These are phyloP conservation scores for Callinectes sapidus DNA, from an alignment of 2,888 invertebrate species.

Conservation along the genomic window DNA sequence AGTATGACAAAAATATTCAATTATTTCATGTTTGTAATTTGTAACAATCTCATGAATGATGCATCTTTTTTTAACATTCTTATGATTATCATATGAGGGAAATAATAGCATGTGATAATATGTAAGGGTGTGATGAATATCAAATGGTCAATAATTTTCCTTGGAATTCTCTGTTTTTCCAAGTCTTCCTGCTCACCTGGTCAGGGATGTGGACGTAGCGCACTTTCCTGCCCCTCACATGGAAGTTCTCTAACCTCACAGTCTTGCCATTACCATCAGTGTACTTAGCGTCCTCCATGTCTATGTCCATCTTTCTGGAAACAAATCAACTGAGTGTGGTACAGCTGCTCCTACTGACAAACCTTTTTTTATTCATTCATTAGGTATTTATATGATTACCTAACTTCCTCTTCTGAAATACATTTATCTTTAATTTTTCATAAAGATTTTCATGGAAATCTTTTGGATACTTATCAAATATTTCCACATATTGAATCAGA, in stretches of 20 bases:
- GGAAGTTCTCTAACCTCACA: conserved; percentile 52
- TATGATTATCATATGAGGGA: background rate
- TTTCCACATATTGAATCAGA: too few relatives aligned
- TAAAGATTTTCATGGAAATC: too few relatives aligned
- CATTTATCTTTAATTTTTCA: too few relatives aligned
- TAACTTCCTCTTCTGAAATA: too few relatives aligned
- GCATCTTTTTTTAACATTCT: background rate
- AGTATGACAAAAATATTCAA: background rate
- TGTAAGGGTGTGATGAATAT: background rate
- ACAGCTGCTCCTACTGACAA: too few relatives aligned
- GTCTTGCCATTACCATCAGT: conserved; percentile 65
- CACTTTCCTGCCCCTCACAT: conserved; percentile 62
- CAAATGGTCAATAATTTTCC: background rate
- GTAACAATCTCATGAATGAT: background rate
- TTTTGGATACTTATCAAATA: too few relatives aligned
- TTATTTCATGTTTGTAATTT: background rate
- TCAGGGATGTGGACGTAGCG: conserved; percentile 69
- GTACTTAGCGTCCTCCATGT: conserved; percentile 57
- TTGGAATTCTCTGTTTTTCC: background rate
- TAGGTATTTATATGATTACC: too few relatives aligned
- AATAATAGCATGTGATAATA: background rate
- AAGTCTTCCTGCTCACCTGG: conserved; percentile 43
- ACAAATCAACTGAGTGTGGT: background rate
- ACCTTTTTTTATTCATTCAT: too few relatives aligned
- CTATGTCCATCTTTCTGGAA: conserved; percentile 68